Evolutionary conservation across 2,113 vertebrate genomes (phyloP).

Genomic region (Grantiella picta): DNA sequence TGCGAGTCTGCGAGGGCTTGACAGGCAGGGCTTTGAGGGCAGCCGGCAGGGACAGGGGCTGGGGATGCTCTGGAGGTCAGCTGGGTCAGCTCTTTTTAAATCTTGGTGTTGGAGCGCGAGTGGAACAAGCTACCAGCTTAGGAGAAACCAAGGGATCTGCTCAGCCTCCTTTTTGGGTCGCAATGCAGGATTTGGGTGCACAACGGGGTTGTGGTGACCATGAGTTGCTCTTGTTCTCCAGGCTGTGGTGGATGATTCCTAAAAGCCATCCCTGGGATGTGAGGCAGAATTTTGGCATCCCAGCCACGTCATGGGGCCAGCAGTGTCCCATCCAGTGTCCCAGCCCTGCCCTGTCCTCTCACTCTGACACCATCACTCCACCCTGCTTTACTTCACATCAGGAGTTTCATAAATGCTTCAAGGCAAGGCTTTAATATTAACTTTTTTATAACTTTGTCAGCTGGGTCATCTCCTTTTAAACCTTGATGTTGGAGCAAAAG

Average conservation of each 20-base stretch:
- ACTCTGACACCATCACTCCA: fast-evolving
- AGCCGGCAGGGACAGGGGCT: neutral
- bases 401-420: neutral
- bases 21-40: neutral
- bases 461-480: neutral
- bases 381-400: neutral
- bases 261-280: neutral
- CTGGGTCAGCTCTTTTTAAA: constrained; percentile 2
- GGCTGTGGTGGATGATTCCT: neutral
- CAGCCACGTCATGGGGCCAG: neutral
- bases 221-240: neutral
- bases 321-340: neutral
- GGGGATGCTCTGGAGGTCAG: neutral
- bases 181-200: fast-evolving
- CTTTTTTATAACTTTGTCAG: neutral
- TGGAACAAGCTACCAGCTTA: constrained; percentile 1
- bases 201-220: fast-evolving
- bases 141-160: neutral
- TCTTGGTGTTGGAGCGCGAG: neutral
- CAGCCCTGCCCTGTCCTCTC: neutral
- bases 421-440: neutral
- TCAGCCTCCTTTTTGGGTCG: neutral
- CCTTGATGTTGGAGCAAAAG: neutral
- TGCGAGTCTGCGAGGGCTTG: neutral
- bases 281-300: neutral